These are phyloP conservation scores for Erannis defoliaria DNA, from an alignment of 2,888 invertebrate genomes.

Conservation along the genomic window DNA sequence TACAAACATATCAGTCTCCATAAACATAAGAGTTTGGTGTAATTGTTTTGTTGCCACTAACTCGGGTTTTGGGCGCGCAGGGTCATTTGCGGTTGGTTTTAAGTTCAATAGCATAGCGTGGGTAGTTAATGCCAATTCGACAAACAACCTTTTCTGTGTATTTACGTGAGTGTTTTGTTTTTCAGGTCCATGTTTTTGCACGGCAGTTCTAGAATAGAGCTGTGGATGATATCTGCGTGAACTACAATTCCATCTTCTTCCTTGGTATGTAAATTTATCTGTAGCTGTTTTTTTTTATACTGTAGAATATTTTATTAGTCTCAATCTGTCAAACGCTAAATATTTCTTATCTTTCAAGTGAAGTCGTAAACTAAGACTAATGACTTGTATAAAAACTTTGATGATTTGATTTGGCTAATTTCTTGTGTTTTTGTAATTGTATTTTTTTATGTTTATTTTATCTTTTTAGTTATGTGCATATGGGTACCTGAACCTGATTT, in stretches of 20 bases:
- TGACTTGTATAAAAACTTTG: no score
- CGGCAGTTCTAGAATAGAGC: slow-evolving; percentile 44
- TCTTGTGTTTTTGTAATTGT: no score
- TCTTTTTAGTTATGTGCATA: no score
- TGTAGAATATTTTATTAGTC: no score
- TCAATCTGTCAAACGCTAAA: no score
- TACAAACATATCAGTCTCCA: background rate
- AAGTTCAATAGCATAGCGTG: slow-evolving; percentile 30
- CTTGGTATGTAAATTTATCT: slow-evolving; percentile 49
- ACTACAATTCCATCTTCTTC: slow-evolving; percentile 52
- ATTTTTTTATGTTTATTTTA: no score
- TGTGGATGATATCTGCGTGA: slow-evolving; percentile 26
- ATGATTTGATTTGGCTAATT: no score
- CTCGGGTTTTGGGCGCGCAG: slow-evolving; percentile 13
- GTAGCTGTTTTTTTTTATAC: no score
- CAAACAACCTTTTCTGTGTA: slow-evolving; percentile 23
- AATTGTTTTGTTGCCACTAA: slow-evolving; percentile 14
- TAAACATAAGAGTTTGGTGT: slow-evolving; percentile 3
- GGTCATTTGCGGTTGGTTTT: slow-evolving; percentile 26
- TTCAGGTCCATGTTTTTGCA: slow-evolving; percentile 57
- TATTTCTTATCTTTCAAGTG: no score
- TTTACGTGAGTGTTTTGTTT: slow-evolving; percentile 18
- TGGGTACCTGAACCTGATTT: no score
- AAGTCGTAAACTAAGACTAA: no score
- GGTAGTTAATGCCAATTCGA: slow-evolving; percentile 18